phyloP scores from a whole-genome alignment of 2,888 invertebrate genomes.

The Bombylius discolor region DNA sequence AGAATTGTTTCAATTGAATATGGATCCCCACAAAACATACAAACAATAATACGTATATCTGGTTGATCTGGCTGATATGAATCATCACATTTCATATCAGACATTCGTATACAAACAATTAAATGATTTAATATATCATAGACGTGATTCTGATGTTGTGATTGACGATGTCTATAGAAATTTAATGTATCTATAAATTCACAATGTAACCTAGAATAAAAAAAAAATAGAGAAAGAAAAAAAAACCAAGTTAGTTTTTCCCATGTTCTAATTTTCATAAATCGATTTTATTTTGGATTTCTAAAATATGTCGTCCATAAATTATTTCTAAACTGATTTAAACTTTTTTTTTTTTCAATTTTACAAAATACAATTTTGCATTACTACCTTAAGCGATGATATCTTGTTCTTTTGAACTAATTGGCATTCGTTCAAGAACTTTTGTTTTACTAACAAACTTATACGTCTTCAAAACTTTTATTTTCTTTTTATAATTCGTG shows the following conservation, averaged over 20 bases:
- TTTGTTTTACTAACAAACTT: too few species aligned
- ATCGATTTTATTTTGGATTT: too few species aligned
- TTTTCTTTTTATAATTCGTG: too few species aligned
- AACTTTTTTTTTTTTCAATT: too few species aligned
- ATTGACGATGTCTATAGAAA: slow-evolving; percentile 27
- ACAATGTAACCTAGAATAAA: slow-evolving; percentile 25
- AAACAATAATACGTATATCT: slow-evolving; percentile 69
- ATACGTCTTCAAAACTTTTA: too few species aligned
- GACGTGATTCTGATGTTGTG: slow-evolving; percentile 36
- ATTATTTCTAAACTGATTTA: too few species aligned
- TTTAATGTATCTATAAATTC: slow-evolving; percentile 32
- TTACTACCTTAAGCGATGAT: too few species aligned
- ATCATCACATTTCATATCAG: slow-evolving; percentile 34
- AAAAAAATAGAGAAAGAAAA: background rate
- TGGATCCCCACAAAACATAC: slow-evolving; percentile 93
- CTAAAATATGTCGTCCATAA: too few species aligned
- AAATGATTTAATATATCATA: slow-evolving; percentile 37
- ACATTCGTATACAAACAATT: slow-evolving; percentile 32
- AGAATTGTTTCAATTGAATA: slow-evolving; percentile 82
- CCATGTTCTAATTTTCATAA: background rate
- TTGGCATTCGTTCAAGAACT: too few species aligned
- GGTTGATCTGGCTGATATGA: slow-evolving; percentile 34
- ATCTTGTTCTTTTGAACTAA: too few species aligned
- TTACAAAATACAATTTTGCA: too few species aligned
- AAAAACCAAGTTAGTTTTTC: too few species aligned